A percentile compares a stretch with the other conserved stretches of the same genome.
phyloP scores from a whole-genome alignment of 2,113 vertebrate genomes.

The Irena cyanogastra region DNA sequence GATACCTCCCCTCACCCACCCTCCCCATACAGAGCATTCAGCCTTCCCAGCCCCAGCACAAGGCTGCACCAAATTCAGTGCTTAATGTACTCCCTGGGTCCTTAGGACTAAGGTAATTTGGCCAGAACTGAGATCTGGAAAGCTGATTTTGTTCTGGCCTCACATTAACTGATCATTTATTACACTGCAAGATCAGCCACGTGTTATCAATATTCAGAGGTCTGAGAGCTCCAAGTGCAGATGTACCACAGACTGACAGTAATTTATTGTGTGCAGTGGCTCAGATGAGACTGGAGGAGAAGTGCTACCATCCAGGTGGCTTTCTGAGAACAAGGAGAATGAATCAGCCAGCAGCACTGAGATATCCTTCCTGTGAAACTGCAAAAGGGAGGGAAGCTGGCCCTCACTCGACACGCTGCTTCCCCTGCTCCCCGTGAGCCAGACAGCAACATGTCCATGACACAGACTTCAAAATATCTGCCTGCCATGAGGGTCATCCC shows the following conservation, averaged over 20 bases:
- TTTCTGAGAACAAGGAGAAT: background rate
- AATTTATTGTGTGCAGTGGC: background rate
- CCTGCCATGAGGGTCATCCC: background rate
- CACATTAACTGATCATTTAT: background rate
- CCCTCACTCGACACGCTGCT: background rate
- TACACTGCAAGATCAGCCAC: background rate
- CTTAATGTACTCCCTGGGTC: background rate
- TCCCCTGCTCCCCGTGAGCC: accelerated
- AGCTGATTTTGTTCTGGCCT: background rate
- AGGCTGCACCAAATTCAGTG: background rate
- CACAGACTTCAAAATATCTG: background rate
- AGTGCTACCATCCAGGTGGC: background rate
- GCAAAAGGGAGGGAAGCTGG: background rate
- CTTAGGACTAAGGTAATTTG: background rate
- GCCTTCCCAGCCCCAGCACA: background rate
- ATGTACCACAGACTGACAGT: background rate
- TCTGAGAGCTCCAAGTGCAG: background rate
- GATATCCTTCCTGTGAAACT: background rate
- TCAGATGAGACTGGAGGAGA: background rate
- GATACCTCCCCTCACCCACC: background rate
- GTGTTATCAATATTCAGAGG: background rate
- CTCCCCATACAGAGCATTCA: accelerated
- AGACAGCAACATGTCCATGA: background rate
- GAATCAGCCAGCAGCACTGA: background rate
- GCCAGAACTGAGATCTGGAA: background rate